A percentile compares a stretch with the other conserved stretches of the same genome.
Evolutionary conservation across 2,113 vertebrate genomes (phyloP).

Genomic region (Mirza zaza): DNA sequence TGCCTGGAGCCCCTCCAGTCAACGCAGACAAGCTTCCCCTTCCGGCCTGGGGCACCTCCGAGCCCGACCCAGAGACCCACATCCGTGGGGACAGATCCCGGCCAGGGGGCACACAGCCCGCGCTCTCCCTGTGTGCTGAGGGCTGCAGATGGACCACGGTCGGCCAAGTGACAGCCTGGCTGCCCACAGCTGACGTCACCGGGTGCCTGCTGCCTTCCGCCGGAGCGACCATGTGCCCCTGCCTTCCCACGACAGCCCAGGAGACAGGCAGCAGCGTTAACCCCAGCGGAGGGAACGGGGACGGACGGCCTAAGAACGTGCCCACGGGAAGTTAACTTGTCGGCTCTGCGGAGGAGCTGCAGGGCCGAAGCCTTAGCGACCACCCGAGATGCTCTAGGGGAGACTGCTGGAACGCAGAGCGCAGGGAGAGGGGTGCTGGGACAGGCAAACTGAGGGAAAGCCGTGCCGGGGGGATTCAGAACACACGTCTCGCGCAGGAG

Average conservation of each 20-base stretch:
- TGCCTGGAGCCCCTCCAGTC: neutral
- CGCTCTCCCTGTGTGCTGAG: neutral
- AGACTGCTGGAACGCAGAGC: neutral
- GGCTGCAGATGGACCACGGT: fast-evolving
- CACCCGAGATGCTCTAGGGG: neutral
- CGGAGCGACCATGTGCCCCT: too few species aligned
- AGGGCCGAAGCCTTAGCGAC: neutral
- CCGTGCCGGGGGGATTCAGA: fast-evolving
- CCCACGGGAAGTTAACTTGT: neutral
- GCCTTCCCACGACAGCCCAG: neutral
- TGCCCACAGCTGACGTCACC: fast-evolving
- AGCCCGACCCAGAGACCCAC: neutral
- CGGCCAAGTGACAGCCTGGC: fast-evolving
- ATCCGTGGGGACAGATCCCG: neutral
- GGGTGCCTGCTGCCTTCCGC: fast-evolving
- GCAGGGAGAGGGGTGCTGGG: neutral
- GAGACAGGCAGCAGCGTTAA: fast-evolving
- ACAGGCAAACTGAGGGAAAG: neutral
- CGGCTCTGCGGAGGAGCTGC: fast-evolving
- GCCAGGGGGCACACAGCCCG: fast-evolving
- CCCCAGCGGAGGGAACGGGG: neutral
- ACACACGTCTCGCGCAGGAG: fast-evolving
- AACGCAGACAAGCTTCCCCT: neutral
- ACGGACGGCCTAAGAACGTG: too few species aligned
- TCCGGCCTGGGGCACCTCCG: neutral